Conservation (phyloP, 2,113 vertebrate species). For the Centropristis striata region DNA sequence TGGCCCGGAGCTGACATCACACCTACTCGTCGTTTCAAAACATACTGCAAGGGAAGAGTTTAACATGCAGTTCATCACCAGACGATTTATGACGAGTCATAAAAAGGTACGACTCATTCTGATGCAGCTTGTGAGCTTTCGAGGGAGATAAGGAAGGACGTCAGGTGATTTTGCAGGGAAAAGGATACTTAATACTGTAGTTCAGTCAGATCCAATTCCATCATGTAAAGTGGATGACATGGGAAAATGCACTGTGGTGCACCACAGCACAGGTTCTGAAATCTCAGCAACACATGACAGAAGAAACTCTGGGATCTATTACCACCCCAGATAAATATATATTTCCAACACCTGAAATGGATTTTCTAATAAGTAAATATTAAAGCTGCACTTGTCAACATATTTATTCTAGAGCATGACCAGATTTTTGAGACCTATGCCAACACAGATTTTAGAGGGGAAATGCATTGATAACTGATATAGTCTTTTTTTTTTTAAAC, state of each 20-base stretch:
- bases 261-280: neutral
- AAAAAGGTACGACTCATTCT: constrained; percentile 24
- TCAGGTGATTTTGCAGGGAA: constrained; percentile 37
- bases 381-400: constrained; percentile 1
- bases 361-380: neutral
- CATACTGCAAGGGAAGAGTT: constrained; percentile 37
- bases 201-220: constrained; percentile 22
- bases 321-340: neutral
- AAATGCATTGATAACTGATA: no score
- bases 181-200: constrained; percentile 12
- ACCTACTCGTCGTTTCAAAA: constrained; percentile 62
- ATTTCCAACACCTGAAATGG: neutral
- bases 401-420: no score
- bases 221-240: constrained; percentile 23
- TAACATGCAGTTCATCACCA: constrained; percentile 38
- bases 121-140: constrained; percentile 30
- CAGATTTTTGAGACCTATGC: no score
- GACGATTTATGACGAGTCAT: constrained; percentile 60
- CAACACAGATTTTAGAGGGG: no score
- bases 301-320: constrained; percentile 9
- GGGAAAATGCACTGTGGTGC: constrained; percentile 26
- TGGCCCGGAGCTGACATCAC: constrained; percentile 63
- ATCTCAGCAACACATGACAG: constrained; percentile 1
- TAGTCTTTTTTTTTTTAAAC: no score
- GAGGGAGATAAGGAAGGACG: constrained; percentile 22